Evolutionary conservation across 2,888 invertebrate species (phyloP).

Genomic region (Drosophila niveifrons): DNA sequence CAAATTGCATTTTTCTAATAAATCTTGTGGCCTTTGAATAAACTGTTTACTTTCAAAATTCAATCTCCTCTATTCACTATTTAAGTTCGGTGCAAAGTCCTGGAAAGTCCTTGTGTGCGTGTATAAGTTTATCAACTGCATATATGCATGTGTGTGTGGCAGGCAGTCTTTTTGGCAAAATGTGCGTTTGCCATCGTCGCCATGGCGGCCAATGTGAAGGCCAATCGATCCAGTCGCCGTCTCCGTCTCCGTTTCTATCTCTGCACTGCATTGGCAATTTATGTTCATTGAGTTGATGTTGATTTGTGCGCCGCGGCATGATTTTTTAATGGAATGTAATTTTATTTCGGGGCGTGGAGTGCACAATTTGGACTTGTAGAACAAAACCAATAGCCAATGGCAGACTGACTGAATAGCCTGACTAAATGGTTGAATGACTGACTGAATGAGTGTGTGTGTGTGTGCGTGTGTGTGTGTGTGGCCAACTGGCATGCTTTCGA

Average conservation of each 20-base stretch:
- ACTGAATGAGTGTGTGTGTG: constrained; percentile 23
- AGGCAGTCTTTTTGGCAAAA: constrained; percentile 56
- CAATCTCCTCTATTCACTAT: constrained; percentile 9
- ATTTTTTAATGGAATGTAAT: constrained; percentile 76
- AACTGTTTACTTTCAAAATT: constrained; percentile 17
- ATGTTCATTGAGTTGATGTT: constrained; percentile 79
- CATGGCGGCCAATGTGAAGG: constrained; percentile 77
- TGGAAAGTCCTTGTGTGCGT: neutral
- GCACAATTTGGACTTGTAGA: constrained; percentile 42
- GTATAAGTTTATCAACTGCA: neutral
- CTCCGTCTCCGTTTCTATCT: constrained; percentile 8
- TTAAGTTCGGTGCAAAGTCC: constrained; percentile 21
- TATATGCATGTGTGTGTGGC: neutral
- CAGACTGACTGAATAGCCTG: constrained; percentile 9
- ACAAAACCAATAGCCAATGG: constrained; percentile 9
- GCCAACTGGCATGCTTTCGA: constrained; percentile 58
- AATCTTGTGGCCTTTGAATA: constrained; percentile 6
- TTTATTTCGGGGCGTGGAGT: constrained; percentile 46
- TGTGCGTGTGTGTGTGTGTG: neutral
- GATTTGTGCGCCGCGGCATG: constrained; percentile 74
- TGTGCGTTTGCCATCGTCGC: constrained; percentile 37
- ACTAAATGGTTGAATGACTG: neutral
- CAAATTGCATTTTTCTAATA: neutral
- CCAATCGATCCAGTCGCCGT: constrained; percentile 65
- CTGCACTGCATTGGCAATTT: constrained; percentile 58